Conservation (phyloP, 2,888 invertebrate genomes). For the Anarsia innoxiella region DNA sequence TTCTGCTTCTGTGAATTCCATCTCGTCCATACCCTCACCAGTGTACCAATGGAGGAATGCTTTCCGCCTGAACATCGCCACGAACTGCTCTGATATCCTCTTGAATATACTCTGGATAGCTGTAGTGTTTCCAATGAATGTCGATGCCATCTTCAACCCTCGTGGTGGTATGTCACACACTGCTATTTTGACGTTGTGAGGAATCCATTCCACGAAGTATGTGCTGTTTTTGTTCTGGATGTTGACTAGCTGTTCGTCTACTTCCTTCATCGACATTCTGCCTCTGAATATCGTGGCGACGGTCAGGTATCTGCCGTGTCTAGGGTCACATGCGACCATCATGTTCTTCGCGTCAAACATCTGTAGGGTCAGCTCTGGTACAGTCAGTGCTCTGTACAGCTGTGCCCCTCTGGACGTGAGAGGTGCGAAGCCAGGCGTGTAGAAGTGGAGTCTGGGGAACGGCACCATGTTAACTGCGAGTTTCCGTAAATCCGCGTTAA, state of each 20-base stretch:
- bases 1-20: conserved; percentile 94
- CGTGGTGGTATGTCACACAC: conserved; percentile 86
- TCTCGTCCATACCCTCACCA: conserved; percentile 94
- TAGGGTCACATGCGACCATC: conserved; percentile 94
- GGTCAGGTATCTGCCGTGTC: conserved; percentile 91
- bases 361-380: conserved; percentile 86
- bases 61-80: conserved; percentile 95
- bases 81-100: conserved; percentile 89
- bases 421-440: conserved; percentile 78
- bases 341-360: conserved; percentile 82
- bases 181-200: conserved; percentile 85
- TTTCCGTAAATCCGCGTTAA: conserved; percentile 63
- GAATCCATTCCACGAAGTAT: conserved; percentile 88
- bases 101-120: conserved; percentile 92
- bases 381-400: conserved; percentile 91
- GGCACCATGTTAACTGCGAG: conserved; percentile 72
- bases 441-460: conserved; percentile 79
- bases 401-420: conserved; percentile 87
- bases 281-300: conserved; percentile 93
- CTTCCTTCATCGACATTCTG: conserved; percentile 95
- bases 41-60: conserved; percentile 98
- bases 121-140: conserved; percentile 91
- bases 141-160: conserved; percentile 88
- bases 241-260: conserved; percentile 85
- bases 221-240: conserved; percentile 86